A percentile compares a stretch with the other conserved stretches of the same genome.
phyloP scores from a whole-genome alignment of 2,888 invertebrate genomes.

The Ichneumoninae sp. region DNA sequence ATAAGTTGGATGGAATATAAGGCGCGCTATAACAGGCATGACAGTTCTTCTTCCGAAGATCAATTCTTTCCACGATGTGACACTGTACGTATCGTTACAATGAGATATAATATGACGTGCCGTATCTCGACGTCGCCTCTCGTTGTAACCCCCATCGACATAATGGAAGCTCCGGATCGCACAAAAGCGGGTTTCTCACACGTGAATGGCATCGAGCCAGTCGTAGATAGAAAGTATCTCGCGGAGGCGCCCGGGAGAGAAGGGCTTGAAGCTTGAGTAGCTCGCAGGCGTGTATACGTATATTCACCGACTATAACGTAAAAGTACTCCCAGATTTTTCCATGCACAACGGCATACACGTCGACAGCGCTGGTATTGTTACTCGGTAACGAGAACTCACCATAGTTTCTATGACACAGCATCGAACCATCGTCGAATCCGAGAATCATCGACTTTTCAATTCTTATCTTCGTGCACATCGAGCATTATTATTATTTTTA shows the following conservation, averaged over 20 bases:
- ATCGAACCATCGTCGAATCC: not conserved
- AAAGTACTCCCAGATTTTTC: not conserved
- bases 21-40: not conserved
- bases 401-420: not conserved
- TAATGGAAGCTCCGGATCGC: constrained; percentile 40
- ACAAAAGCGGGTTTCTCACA: constrained; percentile 45
- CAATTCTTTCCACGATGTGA: constrained; percentile 43
- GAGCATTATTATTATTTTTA: not conserved
- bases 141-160: constrained; percentile 3
- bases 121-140: constrained; percentile 17
- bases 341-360: not conserved
- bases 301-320: not conserved
- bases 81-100: constrained; percentile 8
- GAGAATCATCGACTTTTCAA: not conserved
- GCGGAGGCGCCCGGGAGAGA: not conserved
- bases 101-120: constrained; percentile 26
- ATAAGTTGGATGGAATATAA: not conserved
- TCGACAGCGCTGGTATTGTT: not conserved
- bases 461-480: not conserved
- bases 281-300: not conserved
- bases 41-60: constrained; percentile 8
- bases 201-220: constrained; percentile 17
- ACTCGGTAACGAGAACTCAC: not conserved
- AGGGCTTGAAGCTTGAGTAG: constrained; percentile 4
- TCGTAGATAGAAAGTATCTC: constrained; percentile 31